Conservation (phyloP, 1,140 invertebrate species). For the Drosophila sp. region DNA sequence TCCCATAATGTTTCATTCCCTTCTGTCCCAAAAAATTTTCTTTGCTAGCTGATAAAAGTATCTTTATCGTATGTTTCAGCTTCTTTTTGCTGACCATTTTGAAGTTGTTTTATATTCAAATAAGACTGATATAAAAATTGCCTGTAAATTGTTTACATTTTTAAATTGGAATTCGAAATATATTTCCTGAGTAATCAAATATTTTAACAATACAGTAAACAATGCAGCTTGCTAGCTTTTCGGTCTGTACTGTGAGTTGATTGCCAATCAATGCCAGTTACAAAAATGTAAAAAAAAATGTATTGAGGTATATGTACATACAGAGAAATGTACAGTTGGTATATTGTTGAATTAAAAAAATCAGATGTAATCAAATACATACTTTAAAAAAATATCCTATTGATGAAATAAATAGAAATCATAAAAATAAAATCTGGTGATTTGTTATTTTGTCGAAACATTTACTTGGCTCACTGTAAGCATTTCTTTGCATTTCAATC, state of each 20-base stretch:
- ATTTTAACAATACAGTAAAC: background rate
- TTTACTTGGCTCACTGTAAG: background rate
- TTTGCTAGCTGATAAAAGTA: too few species aligned
- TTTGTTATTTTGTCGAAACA: too few species aligned
- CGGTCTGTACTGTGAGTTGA: background rate
- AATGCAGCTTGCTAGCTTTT: background rate
- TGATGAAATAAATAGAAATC: too few species aligned
- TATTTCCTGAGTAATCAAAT: slow-evolving; percentile 2
- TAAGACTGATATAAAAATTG: background rate
- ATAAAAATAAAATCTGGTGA: too few species aligned
- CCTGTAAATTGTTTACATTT: background rate
- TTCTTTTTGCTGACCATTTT: too few species aligned
- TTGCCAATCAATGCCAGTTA: background rate
- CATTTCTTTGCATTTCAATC: background rate
- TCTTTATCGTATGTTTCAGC: too few species aligned
- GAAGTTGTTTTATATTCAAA: background rate
- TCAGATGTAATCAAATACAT: too few species aligned
- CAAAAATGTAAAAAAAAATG: background rate
- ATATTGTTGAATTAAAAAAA: too few species aligned
- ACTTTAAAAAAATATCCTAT: too few species aligned
- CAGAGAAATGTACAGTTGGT: background rate
- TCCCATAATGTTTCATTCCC: too few species aligned
- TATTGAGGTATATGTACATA: background rate
- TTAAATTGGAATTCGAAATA: background rate
- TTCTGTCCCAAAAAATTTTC: too few species aligned